phyloP scores from a whole-genome alignment of 1,140 invertebrate genomes.

The Diachasmimorpha longicaudata region DNA sequence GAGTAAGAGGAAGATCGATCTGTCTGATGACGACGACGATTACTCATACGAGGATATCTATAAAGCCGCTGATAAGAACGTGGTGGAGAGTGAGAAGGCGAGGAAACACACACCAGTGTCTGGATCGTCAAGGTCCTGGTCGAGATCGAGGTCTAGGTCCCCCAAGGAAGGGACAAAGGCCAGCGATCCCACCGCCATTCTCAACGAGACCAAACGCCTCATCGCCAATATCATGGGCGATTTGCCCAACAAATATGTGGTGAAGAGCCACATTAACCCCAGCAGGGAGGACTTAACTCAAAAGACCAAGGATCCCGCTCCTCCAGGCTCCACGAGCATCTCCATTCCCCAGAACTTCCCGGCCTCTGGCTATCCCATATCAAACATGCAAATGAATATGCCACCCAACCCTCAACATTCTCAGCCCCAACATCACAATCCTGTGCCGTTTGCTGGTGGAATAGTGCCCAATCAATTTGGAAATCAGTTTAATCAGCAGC shows the following conservation, averaged over 20 bases:
- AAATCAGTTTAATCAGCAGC: conserved; percentile 18
- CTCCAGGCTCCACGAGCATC: conserved; percentile 22
- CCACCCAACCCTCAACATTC: not conserved
- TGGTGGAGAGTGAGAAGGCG: conserved; percentile 63
- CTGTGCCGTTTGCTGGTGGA: not conserved
- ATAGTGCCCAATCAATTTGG: not conserved
- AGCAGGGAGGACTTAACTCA: conserved; percentile 22
- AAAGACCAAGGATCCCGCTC: not conserved
- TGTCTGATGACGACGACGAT: conserved; percentile 71
- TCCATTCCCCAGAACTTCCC: conserved; percentile 15
- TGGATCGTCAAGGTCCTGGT: conserved; percentile 38
- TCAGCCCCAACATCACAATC: not conserved
- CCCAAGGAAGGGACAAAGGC: conserved; percentile 41
- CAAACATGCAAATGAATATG: not conserved
- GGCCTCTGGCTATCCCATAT: not conserved
- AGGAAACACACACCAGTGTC: conserved; percentile 43
- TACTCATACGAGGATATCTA: conserved; percentile 74
- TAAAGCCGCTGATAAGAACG: conserved; percentile 69
- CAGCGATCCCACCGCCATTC: conserved; percentile 60
- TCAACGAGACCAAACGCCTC: conserved; percentile 67
- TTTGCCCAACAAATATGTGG: conserved; percentile 59
- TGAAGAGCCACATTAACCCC: conserved; percentile 39
- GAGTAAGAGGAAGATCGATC: conserved; percentile 46
- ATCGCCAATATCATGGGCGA: conserved; percentile 72
- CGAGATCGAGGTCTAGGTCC: conserved; percentile 61